Base-by-base conservation (phyloP, 2,888 invertebrate species). In the Bellardia bayeri region DNA sequence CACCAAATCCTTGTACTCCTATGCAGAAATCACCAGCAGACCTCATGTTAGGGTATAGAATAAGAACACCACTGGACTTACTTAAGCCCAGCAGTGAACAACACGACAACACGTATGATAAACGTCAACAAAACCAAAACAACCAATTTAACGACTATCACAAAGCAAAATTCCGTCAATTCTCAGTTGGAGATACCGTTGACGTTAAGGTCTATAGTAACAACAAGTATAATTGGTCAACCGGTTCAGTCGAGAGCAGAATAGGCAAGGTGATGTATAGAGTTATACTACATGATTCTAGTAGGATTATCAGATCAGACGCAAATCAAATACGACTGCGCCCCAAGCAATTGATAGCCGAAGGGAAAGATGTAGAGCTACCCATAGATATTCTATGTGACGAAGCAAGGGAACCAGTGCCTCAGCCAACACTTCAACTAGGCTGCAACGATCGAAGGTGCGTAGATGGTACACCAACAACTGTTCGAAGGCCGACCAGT, bases 311-410 rank as follows among this genome's bases (percentile, higher is more conserved):
- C 23, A 66, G 23, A 45, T 23, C 3, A 13, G 4, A 64, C 16
- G 16, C 42, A 64, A 64, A 64, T 16, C 64, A 64, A 64, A 64
- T 64, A 16, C 42, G 64, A 40, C 9, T 64, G 11, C 9, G 42
- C 4, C 16, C 16, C 11, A 64, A 42, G 42, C 23, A 56, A 23
- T 56, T 23, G 56, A 7, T 2, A 11, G 9, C 16, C 42, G 42
- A 64, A 16, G 40, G 16, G 7, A 8, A 40, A 3, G 40, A 64
- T 64, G 42, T 30, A 2, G 42, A 40, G 6, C 8, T 40, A 64
- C 14, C 40, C 3, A 42, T 64, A 8, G 64, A 64, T 16, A 42
- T 64, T 8, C 16, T 64, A 8, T 64, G 64, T 9, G 3, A 64
- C 42, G 40, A 64, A 40, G 16, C 64, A 3, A 64, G 16, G 42